Evolutionary conservation across 2,888 invertebrate genomes (phyloP).

Genomic region (Dryadula phaetusa): DNA sequence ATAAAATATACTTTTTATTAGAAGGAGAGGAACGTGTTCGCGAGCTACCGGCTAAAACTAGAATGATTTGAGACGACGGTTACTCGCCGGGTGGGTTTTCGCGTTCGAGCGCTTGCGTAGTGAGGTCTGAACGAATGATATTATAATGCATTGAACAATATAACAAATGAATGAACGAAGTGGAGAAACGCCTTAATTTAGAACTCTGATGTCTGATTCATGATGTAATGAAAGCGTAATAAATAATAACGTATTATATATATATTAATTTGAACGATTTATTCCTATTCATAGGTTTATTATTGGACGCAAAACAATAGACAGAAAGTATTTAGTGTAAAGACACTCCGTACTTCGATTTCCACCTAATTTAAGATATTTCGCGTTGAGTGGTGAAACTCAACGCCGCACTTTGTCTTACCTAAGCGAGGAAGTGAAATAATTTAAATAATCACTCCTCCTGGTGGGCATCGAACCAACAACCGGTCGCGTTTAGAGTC

Average conservation of each 20-base stretch:
- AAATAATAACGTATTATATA: neutral
- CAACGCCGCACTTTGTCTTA: too few species aligned
- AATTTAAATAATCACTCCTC: too few species aligned
- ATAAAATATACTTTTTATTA: constrained; percentile 44
- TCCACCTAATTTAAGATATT: too few species aligned
- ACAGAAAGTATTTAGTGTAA: too few species aligned
- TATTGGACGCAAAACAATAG: too few species aligned
- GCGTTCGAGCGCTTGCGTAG: constrained; percentile 46
- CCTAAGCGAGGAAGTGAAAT: too few species aligned
- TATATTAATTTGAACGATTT: neutral
- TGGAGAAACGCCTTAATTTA: constrained; percentile 30
- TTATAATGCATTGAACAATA: neutral
- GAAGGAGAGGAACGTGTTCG: constrained; percentile 50
- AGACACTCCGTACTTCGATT: too few species aligned
- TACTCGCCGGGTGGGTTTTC: constrained; percentile 47
- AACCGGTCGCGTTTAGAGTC: too few species aligned
- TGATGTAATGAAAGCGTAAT: neutral
- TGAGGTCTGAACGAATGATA: constrained; percentile 43
- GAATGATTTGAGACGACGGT: constrained; percentile 56
- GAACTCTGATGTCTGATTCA: constrained; percentile 44
- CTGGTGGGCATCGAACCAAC: too few species aligned
- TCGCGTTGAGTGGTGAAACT: too few species aligned
- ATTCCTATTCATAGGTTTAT: neutral
- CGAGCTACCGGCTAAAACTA: constrained; percentile 62
- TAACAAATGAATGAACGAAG: constrained; percentile 48